These are phyloP conservation scores for Apodemia duryi DNA, from an alignment of 2,888 invertebrate species.

Conservation along the genomic window DNA sequence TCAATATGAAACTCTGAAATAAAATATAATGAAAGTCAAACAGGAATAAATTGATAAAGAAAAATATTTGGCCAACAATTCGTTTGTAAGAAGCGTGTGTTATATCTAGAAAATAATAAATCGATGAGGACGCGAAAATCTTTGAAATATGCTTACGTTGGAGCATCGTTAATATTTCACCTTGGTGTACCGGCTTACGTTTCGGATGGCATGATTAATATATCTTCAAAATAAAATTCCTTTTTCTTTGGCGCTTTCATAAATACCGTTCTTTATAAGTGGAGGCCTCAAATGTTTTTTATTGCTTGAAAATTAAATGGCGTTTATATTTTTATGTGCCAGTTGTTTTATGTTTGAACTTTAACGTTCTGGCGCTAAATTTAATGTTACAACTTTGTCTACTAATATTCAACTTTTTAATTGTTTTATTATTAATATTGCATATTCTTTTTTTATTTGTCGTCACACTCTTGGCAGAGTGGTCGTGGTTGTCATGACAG, in stretches of 20 bases:
- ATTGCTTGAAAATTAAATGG: constrained; percentile 7
- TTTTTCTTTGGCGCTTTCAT: constrained; percentile 6
- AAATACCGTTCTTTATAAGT: constrained; percentile 5
- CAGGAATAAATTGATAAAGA: background rate
- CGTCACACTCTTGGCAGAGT: no score
- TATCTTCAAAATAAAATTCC: constrained; percentile 8
- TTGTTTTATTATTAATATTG: background rate
- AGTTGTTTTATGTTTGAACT: constrained; percentile 4
- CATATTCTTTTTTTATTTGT: no score
- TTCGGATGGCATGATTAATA: constrained; percentile 13
- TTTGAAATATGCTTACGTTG: background rate
- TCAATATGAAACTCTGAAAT: no score
- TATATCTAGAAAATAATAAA: background rate
- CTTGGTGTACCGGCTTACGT: background rate
- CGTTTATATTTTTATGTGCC: constrained; percentile 1
- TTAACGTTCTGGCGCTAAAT: background rate
- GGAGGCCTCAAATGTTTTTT: constrained; percentile 9
- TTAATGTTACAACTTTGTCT: background rate
- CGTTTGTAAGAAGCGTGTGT: background rate
- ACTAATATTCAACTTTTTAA: background rate
- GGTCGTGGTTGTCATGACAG: no score
- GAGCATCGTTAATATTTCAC: constrained; percentile 5
- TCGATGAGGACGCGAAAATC: background rate
- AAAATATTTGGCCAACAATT: background rate
- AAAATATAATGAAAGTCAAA: no score